Base-by-base conservation (phyloP, 2,888 invertebrate species). In the Rhyacophila evoluta region DNA sequence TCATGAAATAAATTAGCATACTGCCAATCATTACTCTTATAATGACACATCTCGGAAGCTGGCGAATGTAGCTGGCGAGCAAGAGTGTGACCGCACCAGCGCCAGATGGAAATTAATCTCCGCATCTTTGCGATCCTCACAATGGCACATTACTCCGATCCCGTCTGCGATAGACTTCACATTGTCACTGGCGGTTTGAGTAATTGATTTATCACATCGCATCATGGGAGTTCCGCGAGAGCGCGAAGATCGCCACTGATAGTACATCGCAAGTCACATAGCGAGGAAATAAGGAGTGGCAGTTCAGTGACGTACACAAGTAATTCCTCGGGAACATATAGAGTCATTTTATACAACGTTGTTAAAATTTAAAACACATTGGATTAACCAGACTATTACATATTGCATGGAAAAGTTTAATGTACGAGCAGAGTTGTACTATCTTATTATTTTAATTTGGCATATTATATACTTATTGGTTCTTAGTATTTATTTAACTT, bases 171-270 rank as follows among this genome's bases (percentile, higher is more conserved):
- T 55, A 33, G 69, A 19, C 69, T 28, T 15, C n/a, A 19, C 33
- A 69, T 69, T 69, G 29, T 69, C 69, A 29, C 28, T 69, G 29
- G 2, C 0, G 12, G n/a, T 69, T 69, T 69, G 33, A 29, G 33
- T 69, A 69, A 69, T 69, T 69, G 69, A 69, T 69, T 69, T 69
- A 69, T 69, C 69, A 69, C 69, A n/a, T 69, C 69, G 28, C 69
- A n/a, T 28, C 69, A 19, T 33, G 69, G 69, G 29, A 69, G 69
- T 33, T 33, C 69, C 29, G 27, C 69, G 29, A 69, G 10, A 28
- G 6, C 6, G 25, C 15, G 55, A 55, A 69, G 69, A 69, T 69
- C 19, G 28, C 29, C 28, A 29, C 8, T 25, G 55, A 55, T 25
- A 25, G 19, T 55, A 55, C 19, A 55, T 55, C 55, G 19, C 55